Base-by-base conservation (phyloP, 2,797 vertebrate species). In the Melanogrammus aeglefinus region DNA sequence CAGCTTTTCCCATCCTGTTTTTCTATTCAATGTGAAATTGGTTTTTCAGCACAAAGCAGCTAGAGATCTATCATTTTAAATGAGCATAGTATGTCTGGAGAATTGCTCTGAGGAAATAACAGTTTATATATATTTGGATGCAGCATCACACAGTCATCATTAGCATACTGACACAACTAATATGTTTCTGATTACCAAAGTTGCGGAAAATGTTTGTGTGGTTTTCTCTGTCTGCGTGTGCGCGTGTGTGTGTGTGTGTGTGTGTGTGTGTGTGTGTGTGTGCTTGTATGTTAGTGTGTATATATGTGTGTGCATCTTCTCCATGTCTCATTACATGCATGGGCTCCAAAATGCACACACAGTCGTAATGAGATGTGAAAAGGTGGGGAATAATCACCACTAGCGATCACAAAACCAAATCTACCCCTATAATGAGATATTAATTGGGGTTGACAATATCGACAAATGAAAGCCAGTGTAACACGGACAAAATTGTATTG, bases 341-440 rank as follows among this genome's bases (percentile, higher is more conserved):
- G 12, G 10, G 66, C 78, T 77, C 71, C 76, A 35, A 39, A 74
- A 70, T 73, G 57, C 80, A 76, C 77, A 77, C 10, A 51, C 33
- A 24, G 77, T 69, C 80, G 47, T 57, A 72, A 79, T 47, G 75
- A 66, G 73, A 81, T 77, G 78, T 63, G 36, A 82, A 86, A 80
- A 76, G 77, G 79, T 81, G 76, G 75, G 72, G 79, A 86, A 79
- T 89, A 81, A 83, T 84, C 82, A 86, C 81, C 86, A 80, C 81
- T n/a, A 18, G 76, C 75, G 76, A 88, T 90, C 85, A 83, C 82
- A 82, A 89, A 91, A 88, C 80, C 76, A 87, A 87, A 91, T 92
- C 92, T 84, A 85, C 78, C 87, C 88, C 84, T 91, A 88, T 90
- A 93, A 94, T 91, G 83, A 90, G 90, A 82, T 91, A 90, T 90